Conservation (phyloP, 2,113 vertebrate species). For the Notechis scutatus region DNA sequence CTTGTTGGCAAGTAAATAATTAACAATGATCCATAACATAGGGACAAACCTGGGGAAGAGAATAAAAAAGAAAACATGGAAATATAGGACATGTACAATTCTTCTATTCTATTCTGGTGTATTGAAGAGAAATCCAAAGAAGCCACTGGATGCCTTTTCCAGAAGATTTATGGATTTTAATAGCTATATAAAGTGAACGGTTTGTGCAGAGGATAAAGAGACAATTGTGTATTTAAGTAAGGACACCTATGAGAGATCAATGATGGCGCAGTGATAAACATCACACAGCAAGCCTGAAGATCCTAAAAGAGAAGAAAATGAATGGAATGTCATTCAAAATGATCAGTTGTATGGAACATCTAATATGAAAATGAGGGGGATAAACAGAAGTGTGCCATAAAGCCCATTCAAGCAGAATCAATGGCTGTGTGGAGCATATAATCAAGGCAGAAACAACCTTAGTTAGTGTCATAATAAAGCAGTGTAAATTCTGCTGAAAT, state of each 20-base stretch:
- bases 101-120: neutral
- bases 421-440: neutral
- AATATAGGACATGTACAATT: neutral
- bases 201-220: neutral
- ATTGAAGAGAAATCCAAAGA: neutral
- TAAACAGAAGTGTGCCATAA: constrained; percentile 5
- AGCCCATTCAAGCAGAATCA: neutral
- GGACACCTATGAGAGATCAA: neutral
- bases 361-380: constrained; percentile 26
- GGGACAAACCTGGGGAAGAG: neutral
- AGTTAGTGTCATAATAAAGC: neutral
- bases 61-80: neutral
- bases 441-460: neutral
- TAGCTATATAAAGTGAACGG: neutral
- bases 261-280: neutral
- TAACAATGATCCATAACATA: neutral
- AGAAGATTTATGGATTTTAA: neutral
- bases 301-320: neutral
- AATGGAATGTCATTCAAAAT: neutral
- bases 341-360: neutral
- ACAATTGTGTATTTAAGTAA: neutral
- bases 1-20: neutral
- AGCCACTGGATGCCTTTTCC: neutral
- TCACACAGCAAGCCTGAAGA: neutral
- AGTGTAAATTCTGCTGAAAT: neutral